Conservation (phyloP, 1,140 invertebrate species). For the Drosophila trapezifrons region DNA sequence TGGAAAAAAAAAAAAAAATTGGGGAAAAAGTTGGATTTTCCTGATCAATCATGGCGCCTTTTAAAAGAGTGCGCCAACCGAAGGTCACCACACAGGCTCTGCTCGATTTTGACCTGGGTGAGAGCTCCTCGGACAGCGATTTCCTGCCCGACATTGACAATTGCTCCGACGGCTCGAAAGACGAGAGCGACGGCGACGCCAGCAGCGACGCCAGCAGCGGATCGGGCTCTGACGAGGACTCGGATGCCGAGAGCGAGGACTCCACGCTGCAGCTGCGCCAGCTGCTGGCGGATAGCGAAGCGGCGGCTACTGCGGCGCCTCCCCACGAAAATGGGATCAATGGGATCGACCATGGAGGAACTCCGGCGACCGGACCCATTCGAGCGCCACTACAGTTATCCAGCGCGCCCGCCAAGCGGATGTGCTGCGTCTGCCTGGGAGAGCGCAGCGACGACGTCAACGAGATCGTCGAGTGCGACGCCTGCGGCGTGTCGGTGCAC, state of each 20-base stretch:
- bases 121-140: constrained; percentile 98
- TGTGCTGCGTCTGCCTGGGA: constrained; percentile 97
- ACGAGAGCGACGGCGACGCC: constrained; percentile 83
- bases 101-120: constrained; percentile 88
- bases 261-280: constrained; percentile 79
- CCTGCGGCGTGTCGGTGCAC: constrained; percentile 97
- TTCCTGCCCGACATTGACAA: constrained; percentile 94
- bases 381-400: constrained; percentile 29
- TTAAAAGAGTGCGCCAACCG: constrained; percentile 73
- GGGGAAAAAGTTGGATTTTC: not conserved
- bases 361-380: not conserved
- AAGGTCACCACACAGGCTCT: constrained; percentile 80
- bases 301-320: constrained; percentile 3
- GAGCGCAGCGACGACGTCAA: constrained; percentile 96
- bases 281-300: constrained; percentile 52
- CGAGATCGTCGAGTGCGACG: constrained; percentile 98
- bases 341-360: constrained; percentile 11
- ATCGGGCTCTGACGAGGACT: constrained; percentile 80
- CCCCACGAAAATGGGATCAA: constrained; percentile 30
- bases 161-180: constrained; percentile 86
- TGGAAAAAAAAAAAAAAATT: not conserved
- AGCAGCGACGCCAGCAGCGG: constrained; percentile 79
- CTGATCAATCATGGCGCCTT: constrained; percentile 57
- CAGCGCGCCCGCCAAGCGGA: constrained; percentile 85
- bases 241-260: constrained; percentile 75